Conservation (phyloP, 2,888 invertebrate species). For the Strigamia crassipes region DNA sequence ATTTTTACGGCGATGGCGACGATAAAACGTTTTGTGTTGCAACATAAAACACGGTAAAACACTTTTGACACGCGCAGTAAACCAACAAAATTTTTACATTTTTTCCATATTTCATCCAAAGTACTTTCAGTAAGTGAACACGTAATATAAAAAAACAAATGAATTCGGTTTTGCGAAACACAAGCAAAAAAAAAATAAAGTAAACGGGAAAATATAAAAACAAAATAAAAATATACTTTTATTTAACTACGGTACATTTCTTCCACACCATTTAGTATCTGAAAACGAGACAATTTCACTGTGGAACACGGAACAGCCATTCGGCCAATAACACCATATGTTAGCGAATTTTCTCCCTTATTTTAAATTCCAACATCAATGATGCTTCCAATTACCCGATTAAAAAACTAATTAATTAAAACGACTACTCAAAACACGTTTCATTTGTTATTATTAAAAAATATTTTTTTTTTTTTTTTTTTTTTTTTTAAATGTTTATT, state of each 20-base stretch:
- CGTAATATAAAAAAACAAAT: neutral
- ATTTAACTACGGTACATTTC: too few species aligned
- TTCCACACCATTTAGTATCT: too few species aligned
- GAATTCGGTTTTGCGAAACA: neutral
- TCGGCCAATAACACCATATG: neutral
- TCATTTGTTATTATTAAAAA: neutral
- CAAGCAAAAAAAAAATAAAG: neutral
- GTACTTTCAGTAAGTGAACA: neutral
- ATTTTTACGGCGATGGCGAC: neutral
- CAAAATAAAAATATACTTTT: too few species aligned
- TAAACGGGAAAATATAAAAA: neutral
- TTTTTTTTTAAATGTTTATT: neutral
- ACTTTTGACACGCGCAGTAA: neutral
- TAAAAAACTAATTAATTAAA: too few species aligned
- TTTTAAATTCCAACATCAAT: neutral
- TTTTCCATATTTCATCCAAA: neutral
- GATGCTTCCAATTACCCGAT: too few species aligned
- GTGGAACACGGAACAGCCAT: neutral
- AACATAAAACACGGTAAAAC: slow-evolving; percentile 1
- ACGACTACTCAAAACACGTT: too few species aligned
- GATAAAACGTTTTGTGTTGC: neutral
- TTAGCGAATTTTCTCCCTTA: neutral
- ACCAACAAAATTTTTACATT: neutral
- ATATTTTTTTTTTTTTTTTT: too few species aligned
- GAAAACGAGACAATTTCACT: neutral